phyloP scores from a whole-genome alignment of 2,113 vertebrate species.

The Leptosomus discolor region DNA sequence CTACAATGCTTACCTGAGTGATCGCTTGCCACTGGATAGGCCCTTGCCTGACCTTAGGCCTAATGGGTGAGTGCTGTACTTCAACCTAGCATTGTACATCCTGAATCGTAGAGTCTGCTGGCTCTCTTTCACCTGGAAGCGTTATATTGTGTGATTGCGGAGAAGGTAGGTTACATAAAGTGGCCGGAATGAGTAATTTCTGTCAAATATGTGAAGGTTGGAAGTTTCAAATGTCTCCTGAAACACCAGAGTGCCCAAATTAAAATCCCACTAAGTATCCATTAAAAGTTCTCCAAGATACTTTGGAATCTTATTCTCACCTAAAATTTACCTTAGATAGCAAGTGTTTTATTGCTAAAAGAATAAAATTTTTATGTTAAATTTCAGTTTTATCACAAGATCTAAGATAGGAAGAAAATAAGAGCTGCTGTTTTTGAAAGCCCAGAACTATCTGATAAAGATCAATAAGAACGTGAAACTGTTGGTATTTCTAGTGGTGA shows the following conservation, averaged over 20 bases:
- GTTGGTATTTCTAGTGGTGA: background rate
- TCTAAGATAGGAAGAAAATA: background rate
- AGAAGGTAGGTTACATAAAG: background rate
- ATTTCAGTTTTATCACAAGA: background rate
- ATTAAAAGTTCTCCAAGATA: background rate
- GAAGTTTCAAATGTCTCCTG: background rate
- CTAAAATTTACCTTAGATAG: background rate
- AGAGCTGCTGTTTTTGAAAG: background rate
- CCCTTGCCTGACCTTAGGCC: constrained; percentile 91
- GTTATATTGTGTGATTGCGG: fast-evolving
- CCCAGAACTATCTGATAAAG: background rate
- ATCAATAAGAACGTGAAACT: background rate
- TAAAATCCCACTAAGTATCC: background rate
- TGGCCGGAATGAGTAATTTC: background rate
- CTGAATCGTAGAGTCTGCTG: background rate
- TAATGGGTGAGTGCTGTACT: constrained; percentile 81
- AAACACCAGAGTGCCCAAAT: background rate
- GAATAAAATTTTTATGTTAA: background rate
- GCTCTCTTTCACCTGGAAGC: background rate
- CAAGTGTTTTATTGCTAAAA: background rate
- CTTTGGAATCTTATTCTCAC: background rate
- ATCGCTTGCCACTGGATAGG: constrained; percentile 88
- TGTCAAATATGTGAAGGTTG: background rate
- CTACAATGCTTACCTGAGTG: constrained; percentile 97
- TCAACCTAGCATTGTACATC: fast-evolving